Conservation (phyloP, 2,797 vertebrate species). For the Cryptoblepharus egeriae region DNA sequence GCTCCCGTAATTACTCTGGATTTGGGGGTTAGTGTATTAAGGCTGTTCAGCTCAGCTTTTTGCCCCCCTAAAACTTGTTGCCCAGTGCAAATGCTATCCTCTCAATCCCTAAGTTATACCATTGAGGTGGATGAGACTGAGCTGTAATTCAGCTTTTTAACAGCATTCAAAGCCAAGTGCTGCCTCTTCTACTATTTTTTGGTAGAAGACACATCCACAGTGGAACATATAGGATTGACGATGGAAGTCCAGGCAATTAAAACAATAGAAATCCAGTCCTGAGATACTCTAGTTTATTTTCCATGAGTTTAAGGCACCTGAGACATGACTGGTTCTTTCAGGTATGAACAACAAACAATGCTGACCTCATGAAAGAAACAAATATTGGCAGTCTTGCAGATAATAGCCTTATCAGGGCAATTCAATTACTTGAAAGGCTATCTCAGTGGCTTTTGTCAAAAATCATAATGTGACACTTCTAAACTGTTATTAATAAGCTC, state of each 20-base stretch:
- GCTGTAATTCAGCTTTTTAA: not conserved
- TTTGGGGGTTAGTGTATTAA: too few relatives aligned
- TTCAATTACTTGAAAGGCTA: conserved; percentile 8
- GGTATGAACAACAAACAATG: conserved; percentile 33
- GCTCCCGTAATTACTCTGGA: too few relatives aligned
- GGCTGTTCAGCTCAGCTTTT: too few relatives aligned
- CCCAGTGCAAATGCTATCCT: too few relatives aligned
- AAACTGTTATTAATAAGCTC: not conserved
- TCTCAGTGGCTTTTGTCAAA: conserved; percentile 25
- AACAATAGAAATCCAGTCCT: conserved; percentile 31
- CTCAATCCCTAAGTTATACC: too few relatives aligned
- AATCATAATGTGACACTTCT: conserved; percentile 19
- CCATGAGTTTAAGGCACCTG: conserved; percentile 36
- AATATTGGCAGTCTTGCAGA: not conserved
- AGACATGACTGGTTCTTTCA: conserved; percentile 41
- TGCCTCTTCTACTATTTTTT: conserved; percentile 16
- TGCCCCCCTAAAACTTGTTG: too few relatives aligned
- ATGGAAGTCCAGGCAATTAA: conserved; percentile 28
- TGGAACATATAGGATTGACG: conserved; percentile 44
- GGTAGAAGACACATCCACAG: not conserved
- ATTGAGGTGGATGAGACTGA: too few relatives aligned
- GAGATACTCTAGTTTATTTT: conserved; percentile 45
- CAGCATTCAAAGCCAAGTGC: not conserved
- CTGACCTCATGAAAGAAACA: conserved; percentile 37
- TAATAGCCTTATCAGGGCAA: conserved; percentile 20